These are phyloP conservation scores for Hemiprocne comata DNA, from an alignment of 2,113 vertebrate genomes.

Conservation along the genomic window DNA sequence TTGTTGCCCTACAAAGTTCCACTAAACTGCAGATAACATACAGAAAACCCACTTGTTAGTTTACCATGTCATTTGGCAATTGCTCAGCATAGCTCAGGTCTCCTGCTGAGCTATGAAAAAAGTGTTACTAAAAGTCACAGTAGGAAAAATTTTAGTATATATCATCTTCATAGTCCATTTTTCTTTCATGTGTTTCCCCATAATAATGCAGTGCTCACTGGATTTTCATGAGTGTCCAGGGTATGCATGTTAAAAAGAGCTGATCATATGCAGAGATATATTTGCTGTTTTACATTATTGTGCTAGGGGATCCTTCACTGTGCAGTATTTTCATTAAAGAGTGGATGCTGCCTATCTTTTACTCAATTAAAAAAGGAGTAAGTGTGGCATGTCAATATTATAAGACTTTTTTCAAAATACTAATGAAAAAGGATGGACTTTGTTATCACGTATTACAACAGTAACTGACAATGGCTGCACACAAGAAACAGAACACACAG, in stretches of 20 bases:
- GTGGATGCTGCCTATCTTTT: background rate
- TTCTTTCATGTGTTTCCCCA: background rate
- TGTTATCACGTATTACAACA: background rate
- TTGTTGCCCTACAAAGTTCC: slow-evolving; percentile 37
- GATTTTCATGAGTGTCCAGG: background rate
- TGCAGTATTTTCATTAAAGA: background rate
- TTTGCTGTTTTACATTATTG: background rate
- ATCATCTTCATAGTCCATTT: slow-evolving; percentile 16
- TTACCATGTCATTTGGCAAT: background rate
- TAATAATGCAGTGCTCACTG: background rate
- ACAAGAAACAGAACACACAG: background rate
- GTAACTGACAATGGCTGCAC: background rate
- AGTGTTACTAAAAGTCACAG: slow-evolving; percentile 5
- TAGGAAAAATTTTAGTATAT: background rate
- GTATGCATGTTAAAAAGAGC: background rate
- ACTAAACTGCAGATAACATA: slow-evolving; percentile 20
- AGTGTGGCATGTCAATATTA: background rate
- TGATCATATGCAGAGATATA: background rate
- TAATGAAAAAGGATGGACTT: background rate
- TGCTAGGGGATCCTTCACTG: background rate
- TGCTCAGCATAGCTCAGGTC: background rate
- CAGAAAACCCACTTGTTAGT: slow-evolving; percentile 26
- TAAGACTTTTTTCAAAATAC: background rate
- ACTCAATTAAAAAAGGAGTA: background rate
- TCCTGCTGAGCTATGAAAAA: background rate